These are phyloP conservation scores for Vombatus ursinus DNA, from an alignment of 2,113 vertebrate species.

Conservation along the genomic window DNA sequence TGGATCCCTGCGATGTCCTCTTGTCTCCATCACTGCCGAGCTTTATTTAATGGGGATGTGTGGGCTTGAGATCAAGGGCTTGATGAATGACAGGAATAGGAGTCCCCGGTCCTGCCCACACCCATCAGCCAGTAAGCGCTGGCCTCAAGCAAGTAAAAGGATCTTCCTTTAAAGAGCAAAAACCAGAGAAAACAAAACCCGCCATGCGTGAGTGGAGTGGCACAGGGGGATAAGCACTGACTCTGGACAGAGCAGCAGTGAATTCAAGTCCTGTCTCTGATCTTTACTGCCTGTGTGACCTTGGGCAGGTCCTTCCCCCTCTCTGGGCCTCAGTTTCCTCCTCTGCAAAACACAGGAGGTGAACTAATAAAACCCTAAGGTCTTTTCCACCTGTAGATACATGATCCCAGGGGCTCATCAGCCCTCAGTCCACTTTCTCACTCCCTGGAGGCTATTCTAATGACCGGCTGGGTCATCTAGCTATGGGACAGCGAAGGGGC, in stretches of 20 bases:
- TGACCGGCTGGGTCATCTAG: no score
- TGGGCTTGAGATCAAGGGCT: not conserved
- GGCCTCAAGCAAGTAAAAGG: not conserved
- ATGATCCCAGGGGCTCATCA: not conserved
- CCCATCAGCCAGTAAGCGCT: no score
- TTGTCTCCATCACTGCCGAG: no score
- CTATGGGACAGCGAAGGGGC: no score
- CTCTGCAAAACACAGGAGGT: not conserved
- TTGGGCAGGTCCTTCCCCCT: not conserved
- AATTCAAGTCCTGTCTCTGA: not conserved
- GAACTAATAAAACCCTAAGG: not conserved
- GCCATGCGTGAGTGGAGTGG: not conserved
- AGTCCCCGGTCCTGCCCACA: not conserved
- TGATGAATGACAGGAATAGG: not conserved
- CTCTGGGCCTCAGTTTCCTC: not conserved
- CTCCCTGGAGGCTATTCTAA: not conserved
- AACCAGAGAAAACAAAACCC: not conserved
- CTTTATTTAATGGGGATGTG: no score
- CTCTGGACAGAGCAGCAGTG: not conserved
- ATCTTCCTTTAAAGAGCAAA: not conserved
- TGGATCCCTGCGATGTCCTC: not conserved
- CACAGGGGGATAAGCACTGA: not conserved
- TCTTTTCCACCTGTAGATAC: not conserved
- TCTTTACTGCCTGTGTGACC: not conserved
- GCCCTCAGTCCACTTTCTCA: not conserved